phyloP scores from a whole-genome alignment of 2,797 vertebrate species.

The Protonibea diacanthus region DNA sequence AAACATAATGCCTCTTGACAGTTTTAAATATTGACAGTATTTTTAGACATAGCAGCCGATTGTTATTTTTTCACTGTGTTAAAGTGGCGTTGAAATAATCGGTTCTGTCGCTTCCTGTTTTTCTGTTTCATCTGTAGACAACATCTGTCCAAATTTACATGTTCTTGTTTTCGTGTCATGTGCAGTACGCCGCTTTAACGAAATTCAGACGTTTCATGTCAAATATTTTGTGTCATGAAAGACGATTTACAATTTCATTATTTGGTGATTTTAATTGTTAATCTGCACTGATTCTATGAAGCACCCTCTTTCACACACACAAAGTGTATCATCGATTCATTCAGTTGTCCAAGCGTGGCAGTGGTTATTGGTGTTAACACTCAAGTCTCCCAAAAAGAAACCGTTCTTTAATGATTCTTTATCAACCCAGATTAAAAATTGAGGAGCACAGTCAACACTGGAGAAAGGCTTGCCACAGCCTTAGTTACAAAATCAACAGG shows the following conservation, averaged over 20 bases:
- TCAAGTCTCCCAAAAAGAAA: not conserved
- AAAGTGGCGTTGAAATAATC: not conserved
- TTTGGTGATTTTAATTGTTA: not conserved
- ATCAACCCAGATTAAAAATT: not conserved
- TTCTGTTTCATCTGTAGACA: not conserved
- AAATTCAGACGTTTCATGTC: not conserved
- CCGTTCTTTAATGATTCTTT: not conserved
- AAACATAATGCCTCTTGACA: not conserved
- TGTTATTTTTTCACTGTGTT: not conserved
- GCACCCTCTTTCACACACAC: not conserved
- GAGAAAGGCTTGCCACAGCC: not conserved
- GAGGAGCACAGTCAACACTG: not conserved
- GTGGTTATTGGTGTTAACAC: not conserved
- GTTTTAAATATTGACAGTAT: not conserved
- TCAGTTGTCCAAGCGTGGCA: not conserved
- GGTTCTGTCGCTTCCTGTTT: not conserved
- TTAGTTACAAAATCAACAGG: too few species aligned
- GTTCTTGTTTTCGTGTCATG: not conserved
- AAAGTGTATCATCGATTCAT: not conserved
- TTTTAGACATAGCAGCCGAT: not conserved
- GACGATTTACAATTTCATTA: not conserved
- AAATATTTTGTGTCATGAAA: not conserved
- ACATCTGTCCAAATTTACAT: conserved; percentile 1
- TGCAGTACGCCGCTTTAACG: not conserved
- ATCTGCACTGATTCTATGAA: not conserved